Conservation (phyloP, 2,113 vertebrate genomes). For the Gymnarchus niloticus region DNA sequence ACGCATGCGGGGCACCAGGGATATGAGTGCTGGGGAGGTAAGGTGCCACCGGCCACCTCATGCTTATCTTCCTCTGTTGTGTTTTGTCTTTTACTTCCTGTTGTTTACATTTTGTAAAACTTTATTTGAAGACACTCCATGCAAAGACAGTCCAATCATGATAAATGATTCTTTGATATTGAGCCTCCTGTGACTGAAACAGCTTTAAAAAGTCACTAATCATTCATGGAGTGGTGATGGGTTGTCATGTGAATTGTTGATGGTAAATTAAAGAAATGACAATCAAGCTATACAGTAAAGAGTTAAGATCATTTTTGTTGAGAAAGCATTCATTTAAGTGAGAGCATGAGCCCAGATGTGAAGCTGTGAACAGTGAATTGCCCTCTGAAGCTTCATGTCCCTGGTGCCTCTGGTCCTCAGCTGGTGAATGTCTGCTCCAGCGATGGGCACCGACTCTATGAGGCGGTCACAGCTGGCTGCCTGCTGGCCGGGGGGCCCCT, state of each 20-base stretch:
- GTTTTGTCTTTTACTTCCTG: background rate
- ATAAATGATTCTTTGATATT: background rate
- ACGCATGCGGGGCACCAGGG: conserved; percentile 64
- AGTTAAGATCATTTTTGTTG: background rate
- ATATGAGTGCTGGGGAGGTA: conserved; percentile 68
- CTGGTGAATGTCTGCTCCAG: conserved; percentile 72
- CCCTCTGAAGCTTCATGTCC: background rate
- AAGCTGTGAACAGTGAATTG: background rate
- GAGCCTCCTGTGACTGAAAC: background rate
- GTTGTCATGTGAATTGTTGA: background rate
- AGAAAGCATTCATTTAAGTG: background rate
- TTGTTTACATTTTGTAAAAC: background rate
- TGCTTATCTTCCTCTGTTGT: background rate
- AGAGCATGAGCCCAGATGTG: background rate
- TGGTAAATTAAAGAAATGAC: background rate
- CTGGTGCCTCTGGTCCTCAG: conserved; percentile 37
- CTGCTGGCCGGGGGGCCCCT: conserved; percentile 66
- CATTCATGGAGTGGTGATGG: background rate
- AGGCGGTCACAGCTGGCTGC: conserved; percentile 59
- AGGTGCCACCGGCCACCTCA: conserved; percentile 13
- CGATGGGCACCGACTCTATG: conserved; percentile 69
- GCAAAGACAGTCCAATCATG: background rate
- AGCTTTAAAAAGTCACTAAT: background rate
- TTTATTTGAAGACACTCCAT: background rate
- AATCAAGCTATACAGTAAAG: background rate